Base-by-base conservation (phyloP, 92 coral and sea anemone species). In the Metridium senile region DNA sequence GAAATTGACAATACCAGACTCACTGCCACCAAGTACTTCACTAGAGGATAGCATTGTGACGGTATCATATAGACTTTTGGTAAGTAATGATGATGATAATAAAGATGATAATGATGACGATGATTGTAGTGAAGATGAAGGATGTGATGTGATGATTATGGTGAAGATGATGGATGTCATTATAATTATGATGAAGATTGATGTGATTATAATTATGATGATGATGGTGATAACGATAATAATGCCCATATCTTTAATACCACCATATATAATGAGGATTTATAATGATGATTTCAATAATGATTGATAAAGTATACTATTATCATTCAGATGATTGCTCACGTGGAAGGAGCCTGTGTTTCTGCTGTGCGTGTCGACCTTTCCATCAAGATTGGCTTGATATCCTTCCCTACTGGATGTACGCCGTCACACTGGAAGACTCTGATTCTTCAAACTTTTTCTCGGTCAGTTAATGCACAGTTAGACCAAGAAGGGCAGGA, bases 341-440 rank as follows among this genome's bases (percentile, higher is more conserved):
- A 70, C 26, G 61, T 49, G 33, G 45, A 70, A 16, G 75, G 75
- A 11, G 16, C 21, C 1, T 70, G 75, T 16, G 23, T 46, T 11
- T 46, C 33, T 49, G 75, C 75, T 0, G 59, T 33, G 0, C 21
- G n/a, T 9, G 34, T 70, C 4, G 75, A 46, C 26, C 21, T 70
- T 59, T 59, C 75, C 30, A 28, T 70, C 75, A 70, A 2, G 25
- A 70, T 70, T 35, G 75, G 75, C 46, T 70, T 46, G 58, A 70
- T 47, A 34, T 25, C 75, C 21, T n/a, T n/a, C n/a, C n/a, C n/a
- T n/a, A n/a, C n/a, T 1, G 45, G 21, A 16, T 16, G n/a, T 18
- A 22, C 73, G 11, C 45, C 45, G 22, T 34, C 73, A 16, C 51
- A 21, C 53, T 68, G 73, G 73, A 33, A 31, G 0, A 39, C 13